These are phyloP conservation scores for Pseudocheirus occidentalis DNA, from an alignment of 2,797 vertebrate genomes.

Conservation along the genomic window DNA sequence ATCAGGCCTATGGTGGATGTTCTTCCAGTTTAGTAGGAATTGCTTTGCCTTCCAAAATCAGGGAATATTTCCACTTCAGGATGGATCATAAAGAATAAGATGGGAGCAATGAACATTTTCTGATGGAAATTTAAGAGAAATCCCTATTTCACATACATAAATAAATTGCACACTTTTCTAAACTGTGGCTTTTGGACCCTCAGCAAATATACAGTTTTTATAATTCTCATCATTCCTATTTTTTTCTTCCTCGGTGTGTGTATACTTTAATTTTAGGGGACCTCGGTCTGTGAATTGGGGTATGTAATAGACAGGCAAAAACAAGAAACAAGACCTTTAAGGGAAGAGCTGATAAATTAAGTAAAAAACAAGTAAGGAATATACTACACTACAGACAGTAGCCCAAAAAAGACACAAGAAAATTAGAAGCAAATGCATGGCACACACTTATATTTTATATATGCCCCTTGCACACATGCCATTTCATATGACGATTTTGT, in stretches of 20 bases:
- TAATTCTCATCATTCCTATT: neutral
- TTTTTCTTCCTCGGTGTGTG: neutral
- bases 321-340: neutral
- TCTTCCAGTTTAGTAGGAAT: neutral
- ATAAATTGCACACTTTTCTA: neutral
- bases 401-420: neutral
- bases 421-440: neutral
- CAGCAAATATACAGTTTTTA: neutral
- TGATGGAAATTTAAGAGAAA: neutral
- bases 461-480: neutral
- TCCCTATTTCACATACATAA: neutral
- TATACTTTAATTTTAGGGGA: neutral
- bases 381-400: slow-evolving; percentile 4
- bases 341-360: slow-evolving; percentile 40
- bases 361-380: neutral
- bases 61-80: neutral
- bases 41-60: neutral
- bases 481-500: neutral
- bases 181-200: neutral
- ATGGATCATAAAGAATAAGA: neutral
- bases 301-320: neutral
- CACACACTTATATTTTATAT: neutral
- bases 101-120: neutral
- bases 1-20: neutral
- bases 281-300: neutral